These are phyloP conservation scores for Meda fulgida DNA, from an alignment of 2,797 vertebrate species.

Conservation along the genomic window DNA sequence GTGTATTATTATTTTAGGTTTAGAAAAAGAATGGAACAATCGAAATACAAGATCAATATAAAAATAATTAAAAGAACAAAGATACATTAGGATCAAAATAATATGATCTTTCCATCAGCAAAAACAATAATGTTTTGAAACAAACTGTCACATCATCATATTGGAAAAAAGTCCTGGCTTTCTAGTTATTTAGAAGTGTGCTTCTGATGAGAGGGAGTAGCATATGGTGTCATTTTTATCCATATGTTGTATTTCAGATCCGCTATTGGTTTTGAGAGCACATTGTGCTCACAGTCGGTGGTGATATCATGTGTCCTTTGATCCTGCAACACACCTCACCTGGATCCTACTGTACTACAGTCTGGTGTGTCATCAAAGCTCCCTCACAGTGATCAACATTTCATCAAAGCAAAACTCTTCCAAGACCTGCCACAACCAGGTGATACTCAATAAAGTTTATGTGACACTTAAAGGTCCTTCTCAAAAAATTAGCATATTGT, in stretches of 20 bases:
- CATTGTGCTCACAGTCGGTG: conserved; percentile 28
- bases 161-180: neutral
- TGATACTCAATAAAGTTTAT: conserved; percentile 32
- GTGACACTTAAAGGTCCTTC: too few relatives aligned
- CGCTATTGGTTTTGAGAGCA: conserved; percentile 43
- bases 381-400: conserved; percentile 48
- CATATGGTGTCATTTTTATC: conserved; percentile 56
- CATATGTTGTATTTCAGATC: conserved; percentile 46
- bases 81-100: neutral
- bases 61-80: conserved; percentile 2
- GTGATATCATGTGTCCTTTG: conserved; percentile 60
- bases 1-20: neutral
- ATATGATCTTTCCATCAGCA: neutral
- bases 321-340: conserved; percentile 53
- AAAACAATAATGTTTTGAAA: neutral
- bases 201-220: conserved; percentile 10
- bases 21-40: conserved; percentile 7
- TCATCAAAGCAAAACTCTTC: conserved; percentile 56
- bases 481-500: too few relatives aligned
- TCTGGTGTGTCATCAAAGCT: conserved; percentile 52
- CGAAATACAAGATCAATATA: neutral
- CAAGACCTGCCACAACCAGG: conserved; percentile 39
- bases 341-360: conserved; percentile 39
- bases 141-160: neutral
- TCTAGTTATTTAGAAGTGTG: conserved; percentile 5